A percentile compares a stretch with the other conserved stretches of the same genome.
Evolutionary conservation across 37 sponge, comb jelly and placozoan genomes (phyloP).

Genomic region (Aphrocallistes beatrix): DNA sequence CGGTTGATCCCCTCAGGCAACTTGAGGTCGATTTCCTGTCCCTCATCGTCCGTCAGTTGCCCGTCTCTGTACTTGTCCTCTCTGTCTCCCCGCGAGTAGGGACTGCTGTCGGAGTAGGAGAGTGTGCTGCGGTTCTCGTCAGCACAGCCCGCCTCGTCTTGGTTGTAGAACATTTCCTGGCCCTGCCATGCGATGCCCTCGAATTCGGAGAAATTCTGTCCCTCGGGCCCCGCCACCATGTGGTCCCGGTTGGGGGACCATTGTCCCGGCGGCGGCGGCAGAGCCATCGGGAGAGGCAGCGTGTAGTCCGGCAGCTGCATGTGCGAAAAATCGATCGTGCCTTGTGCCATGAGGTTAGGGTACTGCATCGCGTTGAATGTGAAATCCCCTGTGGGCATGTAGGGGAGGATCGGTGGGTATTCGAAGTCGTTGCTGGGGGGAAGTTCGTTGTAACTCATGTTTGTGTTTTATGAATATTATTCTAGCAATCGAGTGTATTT

Average conservation of each 20-base stretch:
- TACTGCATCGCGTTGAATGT: not conserved
- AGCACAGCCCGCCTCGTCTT: not conserved
- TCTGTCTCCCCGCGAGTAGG: not conserved
- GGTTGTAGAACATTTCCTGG: constrained; percentile 3
- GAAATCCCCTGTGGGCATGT: not conserved
- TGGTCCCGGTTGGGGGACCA: not conserved
- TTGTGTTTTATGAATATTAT: not conserved
- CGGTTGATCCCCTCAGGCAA: not conserved
- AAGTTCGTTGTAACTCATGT: constrained; percentile 10
- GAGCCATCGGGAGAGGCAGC: not conserved
- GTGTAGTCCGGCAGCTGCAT: not conserved
- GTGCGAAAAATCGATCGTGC: not conserved
- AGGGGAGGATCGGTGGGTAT: not conserved
- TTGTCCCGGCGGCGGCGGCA: not conserved
- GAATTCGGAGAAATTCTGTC: not conserved
- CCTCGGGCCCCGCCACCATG: not conserved
- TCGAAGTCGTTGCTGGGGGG: not conserved
- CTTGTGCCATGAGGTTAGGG: not conserved
- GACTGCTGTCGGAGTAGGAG: not conserved
- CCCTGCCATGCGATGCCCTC: not conserved
- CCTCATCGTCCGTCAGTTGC: not conserved
- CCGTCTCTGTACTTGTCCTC: not conserved
- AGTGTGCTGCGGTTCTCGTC: not conserved
- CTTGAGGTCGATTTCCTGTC: not conserved
- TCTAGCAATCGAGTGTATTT: not conserved